Conservation (phyloP, 1,140 invertebrate species). For the Augochlora pura region DNA sequence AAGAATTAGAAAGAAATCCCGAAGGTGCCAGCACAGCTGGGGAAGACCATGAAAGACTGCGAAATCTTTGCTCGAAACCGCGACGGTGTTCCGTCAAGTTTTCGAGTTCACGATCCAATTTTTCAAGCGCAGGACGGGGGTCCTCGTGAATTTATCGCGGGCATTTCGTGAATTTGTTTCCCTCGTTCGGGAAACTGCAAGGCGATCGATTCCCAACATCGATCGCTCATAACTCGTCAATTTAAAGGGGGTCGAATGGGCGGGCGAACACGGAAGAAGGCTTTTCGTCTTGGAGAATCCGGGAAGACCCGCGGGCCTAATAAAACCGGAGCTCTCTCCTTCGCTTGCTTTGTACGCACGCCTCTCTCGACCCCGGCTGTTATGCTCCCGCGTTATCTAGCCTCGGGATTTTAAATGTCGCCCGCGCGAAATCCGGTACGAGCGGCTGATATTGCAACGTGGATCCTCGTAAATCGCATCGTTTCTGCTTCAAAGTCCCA, state of each 20-base stretch:
- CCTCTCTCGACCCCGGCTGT: neutral
- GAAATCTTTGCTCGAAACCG: neutral
- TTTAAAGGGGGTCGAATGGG: neutral
- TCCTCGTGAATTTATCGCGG: neutral
- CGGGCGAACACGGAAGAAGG: too few relatives aligned
- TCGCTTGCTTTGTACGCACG: neutral
- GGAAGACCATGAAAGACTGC: neutral
- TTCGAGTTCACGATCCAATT: neutral
- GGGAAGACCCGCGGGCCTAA: neutral
- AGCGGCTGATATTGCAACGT: conserved; percentile 4
- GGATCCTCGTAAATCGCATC: conserved; percentile 11
- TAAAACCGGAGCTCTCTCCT: neutral
- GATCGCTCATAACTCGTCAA: conserved; percentile 9
- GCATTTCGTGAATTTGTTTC: neutral
- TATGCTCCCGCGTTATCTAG: neutral
- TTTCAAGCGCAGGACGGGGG: neutral
- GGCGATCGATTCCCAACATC: conserved; percentile 8
- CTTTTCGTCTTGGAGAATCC: neutral
- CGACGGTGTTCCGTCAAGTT: neutral
- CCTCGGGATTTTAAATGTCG: conserved; percentile 5
- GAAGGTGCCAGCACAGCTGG: too few relatives aligned
- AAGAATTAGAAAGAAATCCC: too few relatives aligned
- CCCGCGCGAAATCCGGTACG: neutral
- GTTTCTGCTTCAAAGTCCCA: neutral
- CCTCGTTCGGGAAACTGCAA: conserved; percentile 3